Conservation (phyloP, 2,888 invertebrate genomes). For the Vesta saturnalis region DNA sequence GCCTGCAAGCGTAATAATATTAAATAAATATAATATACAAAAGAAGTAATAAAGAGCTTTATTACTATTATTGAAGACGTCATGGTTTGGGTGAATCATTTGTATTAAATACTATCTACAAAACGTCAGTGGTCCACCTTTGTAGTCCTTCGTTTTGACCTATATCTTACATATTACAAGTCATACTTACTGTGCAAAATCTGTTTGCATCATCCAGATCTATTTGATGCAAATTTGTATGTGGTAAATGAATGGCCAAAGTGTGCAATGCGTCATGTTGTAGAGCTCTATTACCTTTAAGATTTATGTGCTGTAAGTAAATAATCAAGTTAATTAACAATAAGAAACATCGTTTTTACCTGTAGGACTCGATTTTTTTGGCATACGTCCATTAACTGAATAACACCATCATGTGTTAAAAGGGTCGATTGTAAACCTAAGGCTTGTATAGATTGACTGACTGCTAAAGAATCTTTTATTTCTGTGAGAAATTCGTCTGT, state of each 20-base stretch:
- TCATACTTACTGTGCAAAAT: constrained; percentile 55
- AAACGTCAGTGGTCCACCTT: too few species aligned
- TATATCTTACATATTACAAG: too few species aligned
- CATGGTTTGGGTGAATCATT: too few species aligned
- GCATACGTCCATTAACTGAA: constrained; percentile 51
- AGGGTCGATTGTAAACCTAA: constrained; percentile 57
- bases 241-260: constrained; percentile 55
- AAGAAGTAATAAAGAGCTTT: too few species aligned
- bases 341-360: constrained; percentile 41
- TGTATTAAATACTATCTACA: too few species aligned
- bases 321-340: constrained; percentile 10
- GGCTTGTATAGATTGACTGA: constrained; percentile 53
- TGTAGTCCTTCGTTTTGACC: too few species aligned
- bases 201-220: constrained; percentile 58
- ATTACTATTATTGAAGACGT: too few species aligned
- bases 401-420: constrained; percentile 56
- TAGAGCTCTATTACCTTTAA: constrained; percentile 59
- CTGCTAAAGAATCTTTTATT: constrained; percentile 49
- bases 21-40: too few species aligned
- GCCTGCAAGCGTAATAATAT: too few species aligned
- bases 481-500: constrained; percentile 55
- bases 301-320: constrained; percentile 55
- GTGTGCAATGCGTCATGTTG: constrained; percentile 55
- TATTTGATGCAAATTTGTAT: constrained; percentile 55
- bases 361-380: constrained; percentile 53